Conservation (phyloP, 2,888 invertebrate genomes). For the Amblyjoppa fuscipennis region DNA sequence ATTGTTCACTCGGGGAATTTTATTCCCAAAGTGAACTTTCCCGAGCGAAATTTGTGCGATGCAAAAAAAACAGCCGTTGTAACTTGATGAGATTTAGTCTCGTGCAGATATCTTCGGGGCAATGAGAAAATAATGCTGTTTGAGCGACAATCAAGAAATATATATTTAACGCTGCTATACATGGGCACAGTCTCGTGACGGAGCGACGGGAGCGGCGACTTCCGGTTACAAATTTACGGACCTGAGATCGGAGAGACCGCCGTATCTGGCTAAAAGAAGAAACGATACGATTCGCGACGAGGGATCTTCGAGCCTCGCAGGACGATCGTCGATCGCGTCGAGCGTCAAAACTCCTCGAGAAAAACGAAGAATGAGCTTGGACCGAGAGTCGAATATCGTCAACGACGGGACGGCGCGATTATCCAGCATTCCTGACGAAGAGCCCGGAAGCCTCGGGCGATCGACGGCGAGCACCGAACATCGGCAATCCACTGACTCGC, state of each 20-base stretch:
- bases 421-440: slow-evolving; percentile 11
- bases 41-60: too few species aligned
- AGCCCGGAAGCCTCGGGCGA: slow-evolving; percentile 12
- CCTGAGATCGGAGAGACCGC: slow-evolving; percentile 3
- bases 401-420: not conserved
- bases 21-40: too few species aligned
- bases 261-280: slow-evolving; percentile 14
- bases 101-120: too few species aligned
- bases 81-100: too few species aligned
- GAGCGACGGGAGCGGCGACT: not conserved
- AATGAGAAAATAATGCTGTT: not conserved
- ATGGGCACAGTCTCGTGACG: slow-evolving; percentile 30
- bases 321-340: slow-evolving; percentile 4
- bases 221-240: slow-evolving; percentile 13
- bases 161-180: slow-evolving; percentile 20
- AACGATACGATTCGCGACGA: slow-evolving; percentile 17
- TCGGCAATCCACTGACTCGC: slow-evolving; percentile 17
- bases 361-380: slow-evolving; percentile 45
- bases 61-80: too few species aligned
- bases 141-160: slow-evolving; percentile 8
- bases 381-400: not conserved
- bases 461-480: slow-evolving; percentile 14
- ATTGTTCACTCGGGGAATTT: too few species aligned
- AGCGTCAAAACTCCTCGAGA: slow-evolving; percentile 56
- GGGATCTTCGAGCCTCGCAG: not conserved